These are phyloP conservation scores for Scaptomyza pallida DNA, from an alignment of 1,140 invertebrate genomes.

Conservation along the genomic window DNA sequence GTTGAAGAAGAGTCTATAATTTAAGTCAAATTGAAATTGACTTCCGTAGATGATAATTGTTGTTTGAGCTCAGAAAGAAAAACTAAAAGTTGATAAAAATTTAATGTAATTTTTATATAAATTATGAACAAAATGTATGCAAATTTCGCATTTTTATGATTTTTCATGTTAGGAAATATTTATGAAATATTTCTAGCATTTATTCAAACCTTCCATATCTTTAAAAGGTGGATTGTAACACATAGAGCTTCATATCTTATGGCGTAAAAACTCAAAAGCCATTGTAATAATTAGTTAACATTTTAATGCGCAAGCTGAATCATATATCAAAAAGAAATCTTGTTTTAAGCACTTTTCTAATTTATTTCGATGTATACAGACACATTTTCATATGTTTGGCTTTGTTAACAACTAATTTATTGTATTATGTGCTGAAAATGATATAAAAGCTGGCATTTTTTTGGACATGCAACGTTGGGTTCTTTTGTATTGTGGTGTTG, in stretches of 20 bases:
- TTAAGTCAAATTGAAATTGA: no score
- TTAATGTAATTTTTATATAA: not conserved
- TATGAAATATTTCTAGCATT: no score
- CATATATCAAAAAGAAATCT: not conserved
- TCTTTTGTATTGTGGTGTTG: conserved; percentile 38
- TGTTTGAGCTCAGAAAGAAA: no score
- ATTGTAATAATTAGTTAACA: not conserved
- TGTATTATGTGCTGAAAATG: conserved; percentile 74
- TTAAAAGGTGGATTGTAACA: no score
- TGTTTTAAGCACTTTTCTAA: not conserved
- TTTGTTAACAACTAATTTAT: conserved; percentile 70
- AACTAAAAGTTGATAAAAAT: not conserved
- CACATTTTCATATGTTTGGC: conserved; percentile 24
- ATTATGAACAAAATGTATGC: no score
- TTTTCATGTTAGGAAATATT: no score
- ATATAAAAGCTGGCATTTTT: conserved; percentile 55
- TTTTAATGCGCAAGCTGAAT: not conserved
- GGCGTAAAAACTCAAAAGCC: conserved; percentile 2
- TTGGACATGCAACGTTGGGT: conserved; percentile 13
- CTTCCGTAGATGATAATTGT: not conserved
- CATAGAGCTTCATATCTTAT: not conserved
- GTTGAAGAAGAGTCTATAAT: not conserved
- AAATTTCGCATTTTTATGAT: no score
- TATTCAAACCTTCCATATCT: no score
- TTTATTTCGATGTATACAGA: conserved; percentile 20